Evolutionary conservation across 2,113 vertebrate species (phyloP).

Genomic region (Pristiophorus japonicus): DNA sequence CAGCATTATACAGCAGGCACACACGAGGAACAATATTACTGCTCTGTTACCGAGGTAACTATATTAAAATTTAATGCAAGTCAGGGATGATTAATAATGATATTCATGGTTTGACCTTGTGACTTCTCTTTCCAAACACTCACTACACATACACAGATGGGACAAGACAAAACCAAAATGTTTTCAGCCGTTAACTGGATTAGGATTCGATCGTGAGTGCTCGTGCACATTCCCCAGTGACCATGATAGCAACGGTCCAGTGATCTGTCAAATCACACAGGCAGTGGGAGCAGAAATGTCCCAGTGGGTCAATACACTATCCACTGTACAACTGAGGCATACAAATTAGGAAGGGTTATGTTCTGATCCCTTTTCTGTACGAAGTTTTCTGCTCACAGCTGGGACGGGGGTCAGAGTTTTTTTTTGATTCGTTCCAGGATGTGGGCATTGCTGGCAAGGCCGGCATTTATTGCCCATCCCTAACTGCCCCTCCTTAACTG

Average conservation of each 20-base stretch:
- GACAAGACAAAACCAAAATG: neutral
- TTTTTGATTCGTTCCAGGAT: no score
- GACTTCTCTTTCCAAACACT: neutral
- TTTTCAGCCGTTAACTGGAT: neutral
- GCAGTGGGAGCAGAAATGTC: neutral
- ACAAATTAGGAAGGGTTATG: neutral
- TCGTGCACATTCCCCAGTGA: neutral
- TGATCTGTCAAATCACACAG: neutral
- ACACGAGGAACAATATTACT: neutral
- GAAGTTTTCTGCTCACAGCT: neutral
- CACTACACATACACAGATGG: neutral
- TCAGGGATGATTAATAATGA: conserved; percentile 29
- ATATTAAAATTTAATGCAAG: conserved; percentile 23
- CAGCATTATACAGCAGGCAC: conserved; percentile 1
- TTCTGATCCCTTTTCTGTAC: neutral
- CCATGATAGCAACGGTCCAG: no score
- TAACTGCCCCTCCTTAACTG: no score
- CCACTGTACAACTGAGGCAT: neutral
- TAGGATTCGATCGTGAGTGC: neutral
- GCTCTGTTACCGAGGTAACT: neutral
- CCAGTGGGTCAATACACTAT: neutral
- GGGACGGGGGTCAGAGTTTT: neutral
- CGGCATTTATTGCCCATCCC: no score
- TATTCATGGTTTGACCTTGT: neutral
- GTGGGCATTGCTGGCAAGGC: no score